Percentiles rank a stretch among this genome's conserved stretches.
These are phyloP conservation scores for Bungarus multicinctus DNA, from an alignment of 2,113 vertebrate genomes.

Conservation along the genomic window DNA sequence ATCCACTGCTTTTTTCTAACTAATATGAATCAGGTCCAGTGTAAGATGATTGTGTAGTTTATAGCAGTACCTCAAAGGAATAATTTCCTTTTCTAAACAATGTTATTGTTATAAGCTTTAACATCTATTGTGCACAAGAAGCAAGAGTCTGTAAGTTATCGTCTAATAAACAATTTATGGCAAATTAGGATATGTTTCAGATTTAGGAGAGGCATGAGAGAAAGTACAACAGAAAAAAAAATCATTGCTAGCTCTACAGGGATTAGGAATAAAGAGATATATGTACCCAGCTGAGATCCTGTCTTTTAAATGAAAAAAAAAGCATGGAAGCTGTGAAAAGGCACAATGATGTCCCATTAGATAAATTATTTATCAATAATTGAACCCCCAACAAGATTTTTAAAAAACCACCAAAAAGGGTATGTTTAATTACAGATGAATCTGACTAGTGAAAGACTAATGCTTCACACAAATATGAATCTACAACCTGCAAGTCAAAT, in stretches of 20 bases:
- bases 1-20: not conserved
- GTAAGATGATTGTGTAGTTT: not conserved
- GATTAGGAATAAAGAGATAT: not conserved
- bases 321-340: not conserved
- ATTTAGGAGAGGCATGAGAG: not conserved
- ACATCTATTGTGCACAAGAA: not conserved
- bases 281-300: not conserved
- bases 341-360: not conserved
- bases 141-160: not conserved
- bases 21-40: not conserved
- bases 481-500: not conserved
- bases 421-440: constrained; percentile 14
- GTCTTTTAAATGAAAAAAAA: not conserved
- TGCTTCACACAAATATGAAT: not conserved
- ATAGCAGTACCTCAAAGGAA: not conserved
- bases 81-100: not conserved
- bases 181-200: not conserved
- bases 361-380: not conserved
- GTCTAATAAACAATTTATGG: not conserved
- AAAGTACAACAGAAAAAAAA: not conserved
- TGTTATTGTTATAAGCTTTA: not conserved
- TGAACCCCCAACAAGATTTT: not conserved
- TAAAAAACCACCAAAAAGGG: not conserved
- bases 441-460: not conserved
- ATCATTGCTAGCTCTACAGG: not conserved